Conservation (phyloP, 2,797 vertebrate species). For the Alosa sapidissima region DNA sequence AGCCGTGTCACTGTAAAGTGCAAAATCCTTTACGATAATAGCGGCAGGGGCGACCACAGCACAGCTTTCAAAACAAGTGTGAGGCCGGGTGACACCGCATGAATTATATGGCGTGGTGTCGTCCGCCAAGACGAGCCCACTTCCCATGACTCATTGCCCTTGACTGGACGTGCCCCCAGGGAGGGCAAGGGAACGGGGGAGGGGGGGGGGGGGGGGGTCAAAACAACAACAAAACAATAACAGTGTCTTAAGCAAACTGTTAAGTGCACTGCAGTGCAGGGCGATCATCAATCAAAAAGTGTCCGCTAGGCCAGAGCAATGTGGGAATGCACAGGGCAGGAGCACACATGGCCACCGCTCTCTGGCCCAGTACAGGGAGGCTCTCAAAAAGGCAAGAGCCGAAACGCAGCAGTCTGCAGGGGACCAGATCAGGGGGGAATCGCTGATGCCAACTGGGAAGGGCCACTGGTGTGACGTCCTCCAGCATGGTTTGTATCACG, state of each 20-base stretch:
- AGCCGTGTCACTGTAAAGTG: constrained; percentile 30
- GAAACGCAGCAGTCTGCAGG: too few species aligned
- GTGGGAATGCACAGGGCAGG: constrained; percentile 41
- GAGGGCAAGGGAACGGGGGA: neutral
- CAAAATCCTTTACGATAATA: constrained; percentile 32
- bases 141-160: constrained; percentile 68
- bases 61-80: constrained; percentile 43
- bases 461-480: neutral
- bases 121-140: constrained; percentile 44
- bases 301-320: constrained; percentile 27
- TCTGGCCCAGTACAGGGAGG: too few species aligned
- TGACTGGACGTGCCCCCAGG: constrained; percentile 40
- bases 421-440: too few species aligned
- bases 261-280: constrained; percentile 36
- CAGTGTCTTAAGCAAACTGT: constrained; percentile 61
- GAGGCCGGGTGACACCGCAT: constrained; percentile 54
- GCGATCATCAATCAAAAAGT: constrained; percentile 59
- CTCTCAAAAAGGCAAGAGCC: neutral
- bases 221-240: constrained; percentile 67
- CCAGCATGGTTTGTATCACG: neutral
- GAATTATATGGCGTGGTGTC: constrained; percentile 57
- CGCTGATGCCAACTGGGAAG: too few species aligned
- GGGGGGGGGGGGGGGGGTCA: constrained; percentile 45
- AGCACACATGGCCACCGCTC: neutral
- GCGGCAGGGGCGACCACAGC: constrained; percentile 16